Evolutionary conservation across 2,113 vertebrate species (phyloP).

Genomic region (Tamias sibiricus): DNA sequence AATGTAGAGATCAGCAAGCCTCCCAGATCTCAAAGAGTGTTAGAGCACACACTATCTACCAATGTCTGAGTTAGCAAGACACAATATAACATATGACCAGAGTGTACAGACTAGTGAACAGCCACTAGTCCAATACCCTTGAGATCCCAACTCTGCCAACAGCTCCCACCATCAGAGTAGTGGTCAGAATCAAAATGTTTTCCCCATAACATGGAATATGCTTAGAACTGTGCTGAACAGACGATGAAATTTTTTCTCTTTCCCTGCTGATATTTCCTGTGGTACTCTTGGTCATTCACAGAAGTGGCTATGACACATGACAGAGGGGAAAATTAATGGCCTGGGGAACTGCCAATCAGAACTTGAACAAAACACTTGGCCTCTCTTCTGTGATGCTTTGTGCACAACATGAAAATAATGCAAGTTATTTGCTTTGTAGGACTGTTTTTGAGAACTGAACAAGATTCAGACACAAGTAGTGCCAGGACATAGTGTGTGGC

Average conservation of each 20-base stretch:
- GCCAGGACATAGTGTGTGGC: not conserved
- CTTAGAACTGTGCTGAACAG: not conserved
- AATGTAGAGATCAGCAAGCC: slow-evolving; percentile 1
- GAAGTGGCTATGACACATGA: not conserved
- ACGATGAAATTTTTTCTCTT: not conserved
- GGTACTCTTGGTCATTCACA: not conserved
- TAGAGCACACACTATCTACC: not conserved
- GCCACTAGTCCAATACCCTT: not conserved
- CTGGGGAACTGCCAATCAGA: not conserved
- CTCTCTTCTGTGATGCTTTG: not conserved
- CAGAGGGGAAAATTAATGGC: not conserved
- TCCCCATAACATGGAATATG: not conserved
- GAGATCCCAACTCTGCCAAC: not conserved
- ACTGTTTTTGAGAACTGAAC: not conserved
- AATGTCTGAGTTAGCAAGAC: not conserved
- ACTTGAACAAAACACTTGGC: not conserved
- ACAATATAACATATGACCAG: not conserved
- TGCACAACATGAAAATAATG: not conserved
- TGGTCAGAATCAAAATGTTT: not conserved
- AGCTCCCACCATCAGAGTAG: not conserved
- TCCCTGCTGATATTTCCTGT: not conserved
- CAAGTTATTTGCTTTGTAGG: not conserved
- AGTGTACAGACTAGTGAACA: not conserved
- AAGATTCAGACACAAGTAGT: not conserved
- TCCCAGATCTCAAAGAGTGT: not conserved